Conservation (phyloP, 2,113 vertebrate species). For the Capreolus pygargus region DNA sequence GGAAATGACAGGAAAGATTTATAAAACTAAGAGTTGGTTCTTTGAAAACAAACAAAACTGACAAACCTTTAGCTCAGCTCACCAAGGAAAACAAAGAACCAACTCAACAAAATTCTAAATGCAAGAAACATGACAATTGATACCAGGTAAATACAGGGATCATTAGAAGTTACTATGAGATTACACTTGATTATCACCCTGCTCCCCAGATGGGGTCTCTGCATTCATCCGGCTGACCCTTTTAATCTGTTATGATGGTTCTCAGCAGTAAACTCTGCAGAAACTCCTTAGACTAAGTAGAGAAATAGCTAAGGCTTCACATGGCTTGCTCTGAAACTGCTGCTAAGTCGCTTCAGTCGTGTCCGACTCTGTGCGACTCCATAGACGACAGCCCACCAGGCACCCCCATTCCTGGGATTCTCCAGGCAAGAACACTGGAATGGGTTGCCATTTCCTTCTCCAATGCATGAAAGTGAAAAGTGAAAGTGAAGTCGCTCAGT, state of each 20-base stretch:
- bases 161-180: not conserved
- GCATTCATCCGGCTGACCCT: not conserved
- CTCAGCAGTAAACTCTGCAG: not conserved
- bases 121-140: not conserved
- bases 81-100: not conserved
- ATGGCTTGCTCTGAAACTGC: not conserved
- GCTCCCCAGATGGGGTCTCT: not conserved
- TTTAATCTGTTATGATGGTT: not conserved
- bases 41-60: not conserved
- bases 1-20: not conserved
- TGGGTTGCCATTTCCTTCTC: too few relatives aligned
- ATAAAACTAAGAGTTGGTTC: not conserved
- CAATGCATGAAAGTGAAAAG: too few relatives aligned
- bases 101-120: not conserved
- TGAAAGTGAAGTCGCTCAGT: too few relatives aligned
- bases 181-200: not conserved
- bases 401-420: too few relatives aligned
- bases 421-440: too few relatives aligned
- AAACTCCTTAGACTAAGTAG: not conserved
- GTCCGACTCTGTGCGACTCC: too few relatives aligned
- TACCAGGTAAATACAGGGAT: not conserved
- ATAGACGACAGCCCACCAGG: too few relatives aligned
- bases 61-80: not conserved
- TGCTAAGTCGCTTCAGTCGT: too few relatives aligned
- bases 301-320: not conserved